Evolutionary conservation across 2,113 vertebrate genomes (phyloP).

Genomic region (Takifugu flavidus): DNA sequence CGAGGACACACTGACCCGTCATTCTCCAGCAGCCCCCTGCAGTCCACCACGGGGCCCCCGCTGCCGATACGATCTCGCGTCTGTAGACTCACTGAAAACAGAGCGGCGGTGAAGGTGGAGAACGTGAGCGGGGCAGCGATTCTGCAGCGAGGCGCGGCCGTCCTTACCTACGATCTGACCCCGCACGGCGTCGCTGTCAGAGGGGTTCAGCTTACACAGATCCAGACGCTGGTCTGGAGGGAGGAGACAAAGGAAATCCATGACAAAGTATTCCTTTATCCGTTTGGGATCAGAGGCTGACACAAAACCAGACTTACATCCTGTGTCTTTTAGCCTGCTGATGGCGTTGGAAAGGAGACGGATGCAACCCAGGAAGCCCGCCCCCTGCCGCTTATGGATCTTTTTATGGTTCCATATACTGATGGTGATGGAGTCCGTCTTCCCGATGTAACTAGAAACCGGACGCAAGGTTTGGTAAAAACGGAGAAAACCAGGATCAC

Average conservation of each 20-base stretch:
- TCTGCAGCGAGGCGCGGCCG: background rate
- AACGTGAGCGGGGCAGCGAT: background rate
- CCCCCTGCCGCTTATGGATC: constrained; percentile 97
- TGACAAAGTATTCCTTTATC: background rate
- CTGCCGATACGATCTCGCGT: constrained; percentile 93
- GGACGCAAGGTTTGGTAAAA: background rate
- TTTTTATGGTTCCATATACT: constrained; percentile 99
- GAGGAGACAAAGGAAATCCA: constrained; percentile 25
- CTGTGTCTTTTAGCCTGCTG: constrained; percentile 96
- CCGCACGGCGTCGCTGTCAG: constrained; percentile 94
- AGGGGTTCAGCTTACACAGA: constrained; percentile 97
- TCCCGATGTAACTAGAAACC: constrained; percentile 86
- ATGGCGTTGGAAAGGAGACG: constrained; percentile 94
- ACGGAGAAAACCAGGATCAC: too few relatives aligned
- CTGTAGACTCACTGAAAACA: constrained; percentile 90
- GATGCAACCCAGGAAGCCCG: constrained; percentile 95
- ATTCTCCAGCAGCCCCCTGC: constrained; percentile 91
- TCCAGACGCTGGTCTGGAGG: constrained; percentile 95
- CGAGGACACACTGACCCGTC: constrained; percentile 83
- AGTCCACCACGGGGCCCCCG: constrained; percentile 94
- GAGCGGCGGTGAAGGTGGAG: constrained; percentile 19
- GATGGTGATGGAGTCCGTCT: constrained; percentile 97
- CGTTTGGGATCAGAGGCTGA: background rate
- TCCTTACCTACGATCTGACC: constrained; percentile 96
- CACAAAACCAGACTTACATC: constrained; percentile 79